Conservation (phyloP, 2,113 vertebrate genomes). For the Ctenodactylus gundi region DNA sequence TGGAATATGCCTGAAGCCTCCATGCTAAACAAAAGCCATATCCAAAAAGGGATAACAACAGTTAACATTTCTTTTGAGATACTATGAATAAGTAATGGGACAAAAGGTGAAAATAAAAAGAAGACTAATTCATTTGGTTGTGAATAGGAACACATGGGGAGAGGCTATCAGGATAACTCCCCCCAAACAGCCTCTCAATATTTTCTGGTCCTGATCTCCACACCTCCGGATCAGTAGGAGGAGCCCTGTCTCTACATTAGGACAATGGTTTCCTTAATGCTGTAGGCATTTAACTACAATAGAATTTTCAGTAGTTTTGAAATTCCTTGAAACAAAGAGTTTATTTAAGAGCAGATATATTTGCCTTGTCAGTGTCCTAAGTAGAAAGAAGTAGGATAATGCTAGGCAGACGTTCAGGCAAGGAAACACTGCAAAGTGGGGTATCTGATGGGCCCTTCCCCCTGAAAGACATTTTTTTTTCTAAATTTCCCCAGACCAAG, state of each 20-base stretch:
- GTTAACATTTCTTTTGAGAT: not conserved
- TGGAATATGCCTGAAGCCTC: not conserved
- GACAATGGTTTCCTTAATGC: not conserved
- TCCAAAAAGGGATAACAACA: not conserved
- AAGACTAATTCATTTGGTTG: not conserved
- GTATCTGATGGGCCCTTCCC: too few species aligned
- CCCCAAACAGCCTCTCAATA: not conserved
- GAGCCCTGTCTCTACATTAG: not conserved
- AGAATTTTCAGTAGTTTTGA: not conserved
- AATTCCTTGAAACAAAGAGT: not conserved
- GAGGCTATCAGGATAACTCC: not conserved
- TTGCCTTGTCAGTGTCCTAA: not conserved
- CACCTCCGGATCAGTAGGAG: not conserved
- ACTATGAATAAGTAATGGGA: not conserved
- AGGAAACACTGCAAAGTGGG: too few species aligned
- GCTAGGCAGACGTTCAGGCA: too few species aligned
- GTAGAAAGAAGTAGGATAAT: not conserved
- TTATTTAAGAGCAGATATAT: not conserved
- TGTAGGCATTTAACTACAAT: not conserved
- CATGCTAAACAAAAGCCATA: not conserved
- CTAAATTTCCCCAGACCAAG: too few species aligned
- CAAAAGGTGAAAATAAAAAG: not conserved
- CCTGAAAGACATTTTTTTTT: too few species aligned
- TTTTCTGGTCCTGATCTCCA: not conserved
- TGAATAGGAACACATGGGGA: not conserved